These are phyloP conservation scores for Drosophila azteca DNA, from an alignment of 1,140 invertebrate species.

Conservation along the genomic window DNA sequence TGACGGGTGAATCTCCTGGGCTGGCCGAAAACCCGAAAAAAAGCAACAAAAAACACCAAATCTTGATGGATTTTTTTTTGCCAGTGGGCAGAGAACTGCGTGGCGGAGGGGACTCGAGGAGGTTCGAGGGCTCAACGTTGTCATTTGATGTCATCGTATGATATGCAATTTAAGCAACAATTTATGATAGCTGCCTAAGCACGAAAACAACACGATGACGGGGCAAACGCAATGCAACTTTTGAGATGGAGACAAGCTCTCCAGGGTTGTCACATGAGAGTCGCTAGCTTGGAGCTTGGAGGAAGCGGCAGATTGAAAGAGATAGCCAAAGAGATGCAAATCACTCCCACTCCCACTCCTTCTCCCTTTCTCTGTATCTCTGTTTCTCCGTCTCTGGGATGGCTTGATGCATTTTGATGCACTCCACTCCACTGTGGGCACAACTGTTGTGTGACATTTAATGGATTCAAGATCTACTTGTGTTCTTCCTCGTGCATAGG, in stretches of 20 bases:
- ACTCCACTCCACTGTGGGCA: slow-evolving; percentile 28
- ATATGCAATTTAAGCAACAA: slow-evolving; percentile 72
- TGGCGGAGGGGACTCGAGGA: neutral
- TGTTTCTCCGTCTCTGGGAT: slow-evolving; percentile 1
- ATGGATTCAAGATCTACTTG: slow-evolving; percentile 2
- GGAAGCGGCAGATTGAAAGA: slow-evolving; percentile 66
- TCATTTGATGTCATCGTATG: slow-evolving; percentile 60
- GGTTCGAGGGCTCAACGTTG: slow-evolving; percentile 27
- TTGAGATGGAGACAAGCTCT: slow-evolving; percentile 10
- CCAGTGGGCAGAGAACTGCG: neutral
- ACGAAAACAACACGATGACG: slow-evolving; percentile 47
- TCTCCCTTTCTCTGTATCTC: neutral
- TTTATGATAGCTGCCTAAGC: slow-evolving; percentile 68
- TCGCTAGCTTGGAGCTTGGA: neutral
- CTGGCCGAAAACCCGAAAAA: slow-evolving; percentile 15
- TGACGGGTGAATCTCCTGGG: slow-evolving; percentile 28
- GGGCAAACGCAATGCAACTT: slow-evolving; percentile 20
- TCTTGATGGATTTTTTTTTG: slow-evolving; percentile 32
- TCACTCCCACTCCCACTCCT: slow-evolving; percentile 20
- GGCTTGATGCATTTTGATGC: slow-evolving; percentile 42
- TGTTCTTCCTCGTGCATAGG: neutral
- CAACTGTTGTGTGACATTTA: slow-evolving; percentile 38
- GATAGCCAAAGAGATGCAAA: slow-evolving; percentile 55
- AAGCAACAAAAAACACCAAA: slow-evolving; percentile 6
- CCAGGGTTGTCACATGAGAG: slow-evolving; percentile 17